These are phyloP conservation scores for Echinops telfairi DNA, from an alignment of 2,113 vertebrate genomes.

Conservation along the genomic window DNA sequence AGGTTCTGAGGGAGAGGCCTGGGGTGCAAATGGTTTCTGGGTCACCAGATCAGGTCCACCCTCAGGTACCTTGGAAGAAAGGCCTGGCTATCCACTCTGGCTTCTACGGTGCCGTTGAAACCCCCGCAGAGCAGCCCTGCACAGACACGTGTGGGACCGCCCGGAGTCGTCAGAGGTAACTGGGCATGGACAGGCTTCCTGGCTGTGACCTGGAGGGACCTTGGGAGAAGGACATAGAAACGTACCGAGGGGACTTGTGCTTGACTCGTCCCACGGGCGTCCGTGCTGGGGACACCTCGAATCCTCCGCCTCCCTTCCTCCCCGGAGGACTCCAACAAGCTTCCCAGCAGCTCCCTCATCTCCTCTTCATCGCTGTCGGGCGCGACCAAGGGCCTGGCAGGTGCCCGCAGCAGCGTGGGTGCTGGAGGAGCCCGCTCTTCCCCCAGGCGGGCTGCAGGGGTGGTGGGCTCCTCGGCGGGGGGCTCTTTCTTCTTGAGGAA, in stretches of 20 bases:
- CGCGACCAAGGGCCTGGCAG: not conserved
- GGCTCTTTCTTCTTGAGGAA: constrained; percentile 85
- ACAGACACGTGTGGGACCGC: not conserved
- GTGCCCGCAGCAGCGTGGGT: not conserved
- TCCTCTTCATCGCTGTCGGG: constrained; percentile 90
- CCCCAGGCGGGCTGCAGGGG: accelerated
- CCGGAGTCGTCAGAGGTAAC: not conserved
- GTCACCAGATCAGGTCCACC: not conserved
- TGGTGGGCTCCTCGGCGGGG: accelerated
- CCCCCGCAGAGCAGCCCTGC: not conserved
- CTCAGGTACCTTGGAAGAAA: not conserved
- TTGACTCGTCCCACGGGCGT: not conserved
- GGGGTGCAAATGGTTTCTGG: not conserved
- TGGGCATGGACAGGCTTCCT: not conserved
- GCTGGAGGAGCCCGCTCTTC: not conserved
- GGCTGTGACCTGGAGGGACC: not conserved
- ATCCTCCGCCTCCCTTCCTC: not conserved
- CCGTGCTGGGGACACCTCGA: not conserved
- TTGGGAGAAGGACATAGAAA: not conserved
- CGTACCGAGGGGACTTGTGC: accelerated
- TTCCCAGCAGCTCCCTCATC: constrained; percentile 83
- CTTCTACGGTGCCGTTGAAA: accelerated
- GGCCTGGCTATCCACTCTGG: not conserved
- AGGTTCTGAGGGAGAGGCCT: not conserved
- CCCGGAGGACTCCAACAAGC: constrained; percentile 79